These are phyloP conservation scores for Etheostoma spectabile DNA, from an alignment of 2,113 vertebrate species.

Conservation along the genomic window DNA sequence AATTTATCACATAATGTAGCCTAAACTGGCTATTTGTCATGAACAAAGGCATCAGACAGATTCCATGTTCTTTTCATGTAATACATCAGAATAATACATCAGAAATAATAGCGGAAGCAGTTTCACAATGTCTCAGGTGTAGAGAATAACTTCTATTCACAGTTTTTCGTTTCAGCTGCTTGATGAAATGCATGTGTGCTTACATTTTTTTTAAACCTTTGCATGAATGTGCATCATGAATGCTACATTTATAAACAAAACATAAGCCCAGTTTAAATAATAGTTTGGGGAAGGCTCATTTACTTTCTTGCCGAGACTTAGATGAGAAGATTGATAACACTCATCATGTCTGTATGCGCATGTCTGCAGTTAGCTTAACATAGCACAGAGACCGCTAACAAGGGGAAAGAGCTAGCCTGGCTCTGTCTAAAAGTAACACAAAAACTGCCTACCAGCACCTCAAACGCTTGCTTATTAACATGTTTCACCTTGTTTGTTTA, in stretches of 20 bases:
- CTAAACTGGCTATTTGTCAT: neutral
- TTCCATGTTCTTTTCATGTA: neutral
- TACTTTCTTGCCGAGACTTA: neutral
- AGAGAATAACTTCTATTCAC: neutral
- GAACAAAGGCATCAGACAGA: neutral
- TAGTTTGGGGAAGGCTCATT: neutral
- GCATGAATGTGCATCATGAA: neutral
- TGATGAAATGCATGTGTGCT: neutral
- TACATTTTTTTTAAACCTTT: neutral
- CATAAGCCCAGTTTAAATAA: neutral
- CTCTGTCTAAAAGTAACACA: neutral
- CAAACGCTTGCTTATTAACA: neutral
- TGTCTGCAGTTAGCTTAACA: neutral
- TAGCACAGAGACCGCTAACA: neutral
- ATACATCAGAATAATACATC: neutral
- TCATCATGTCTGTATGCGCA: neutral
- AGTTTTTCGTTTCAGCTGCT: neutral
- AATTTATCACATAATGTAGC: neutral
- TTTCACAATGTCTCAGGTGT: neutral
- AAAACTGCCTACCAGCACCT: neutral
- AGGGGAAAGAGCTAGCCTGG: neutral
- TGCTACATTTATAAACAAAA: neutral
- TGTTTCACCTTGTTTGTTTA: too few species aligned
- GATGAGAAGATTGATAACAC: neutral
- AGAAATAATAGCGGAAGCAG: neutral